Evolutionary conservation across 2,113 vertebrate species (phyloP).

Genomic region (Alces alces): DNA sequence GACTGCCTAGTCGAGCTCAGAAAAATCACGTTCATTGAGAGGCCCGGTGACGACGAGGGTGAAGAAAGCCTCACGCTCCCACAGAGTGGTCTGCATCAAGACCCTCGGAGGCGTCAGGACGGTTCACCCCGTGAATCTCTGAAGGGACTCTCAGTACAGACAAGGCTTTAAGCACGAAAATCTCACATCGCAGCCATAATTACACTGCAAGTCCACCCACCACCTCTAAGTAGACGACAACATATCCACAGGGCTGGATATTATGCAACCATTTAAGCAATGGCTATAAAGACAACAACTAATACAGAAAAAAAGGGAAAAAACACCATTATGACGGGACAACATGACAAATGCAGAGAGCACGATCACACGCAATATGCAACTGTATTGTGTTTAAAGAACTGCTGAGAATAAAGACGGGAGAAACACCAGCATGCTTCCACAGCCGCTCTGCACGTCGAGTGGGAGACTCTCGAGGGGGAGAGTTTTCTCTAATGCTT

Average conservation of each 20-base stretch:
- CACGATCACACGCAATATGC: accelerated
- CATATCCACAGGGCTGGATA: background rate
- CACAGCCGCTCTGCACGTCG: accelerated
- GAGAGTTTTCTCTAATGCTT: background rate
- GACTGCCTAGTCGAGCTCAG: too few species aligned
- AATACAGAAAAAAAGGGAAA: accelerated
- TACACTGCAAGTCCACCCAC: background rate
- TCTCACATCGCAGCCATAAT: background rate
- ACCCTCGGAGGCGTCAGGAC: accelerated
- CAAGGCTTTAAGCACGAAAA: background rate
- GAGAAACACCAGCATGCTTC: accelerated
- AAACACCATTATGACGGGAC: accelerated
- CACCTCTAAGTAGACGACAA: background rate
- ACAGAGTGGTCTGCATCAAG: accelerated
- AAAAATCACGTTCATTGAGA: background rate
- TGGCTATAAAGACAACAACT: background rate
- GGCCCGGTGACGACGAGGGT: accelerated
- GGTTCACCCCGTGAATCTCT: accelerated
- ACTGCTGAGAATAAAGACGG: accelerated
- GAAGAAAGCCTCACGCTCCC: background rate
- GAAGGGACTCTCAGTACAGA: background rate
- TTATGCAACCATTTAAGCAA: accelerated
- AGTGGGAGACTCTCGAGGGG: background rate
- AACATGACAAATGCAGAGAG: accelerated
- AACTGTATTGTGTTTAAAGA: too few species aligned